Evolutionary conservation across 2,113 vertebrate genomes (phyloP).

Genomic region (Anguilla rostrata): DNA sequence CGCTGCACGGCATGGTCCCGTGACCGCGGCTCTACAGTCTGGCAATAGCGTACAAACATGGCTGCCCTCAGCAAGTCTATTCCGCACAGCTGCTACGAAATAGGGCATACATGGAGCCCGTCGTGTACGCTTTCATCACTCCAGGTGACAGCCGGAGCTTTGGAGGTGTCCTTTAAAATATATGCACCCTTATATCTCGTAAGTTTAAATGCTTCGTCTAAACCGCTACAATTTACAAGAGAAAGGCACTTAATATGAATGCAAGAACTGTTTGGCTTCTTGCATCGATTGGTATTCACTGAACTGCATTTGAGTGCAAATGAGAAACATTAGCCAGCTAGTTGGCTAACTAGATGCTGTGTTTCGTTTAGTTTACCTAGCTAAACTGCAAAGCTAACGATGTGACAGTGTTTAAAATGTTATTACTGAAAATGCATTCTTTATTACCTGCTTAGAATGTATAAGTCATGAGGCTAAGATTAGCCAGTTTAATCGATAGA

Average conservation of each 20-base stretch:
- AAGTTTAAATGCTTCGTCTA: constrained; percentile 47
- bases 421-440: not conserved
- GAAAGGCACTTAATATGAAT: constrained; percentile 4
- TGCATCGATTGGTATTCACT: not conserved
- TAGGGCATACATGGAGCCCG: constrained; percentile 90
- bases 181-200: constrained; percentile 91
- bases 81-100: constrained; percentile 90
- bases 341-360: not conserved
- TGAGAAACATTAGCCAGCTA: not conserved
- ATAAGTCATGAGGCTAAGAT: not conserved
- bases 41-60: constrained; percentile 68
- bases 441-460: not conserved
- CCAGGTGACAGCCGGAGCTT: constrained; percentile 80
- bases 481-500: not conserved
- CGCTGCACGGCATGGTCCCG: constrained; percentile 2
- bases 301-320: constrained; percentile 15
- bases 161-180: constrained; percentile 88
- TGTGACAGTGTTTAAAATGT: not conserved
- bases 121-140: constrained; percentile 77
- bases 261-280: not conserved
- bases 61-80: constrained; percentile 89
- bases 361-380: not conserved
- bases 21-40: constrained; percentile 1
- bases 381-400: not conserved
- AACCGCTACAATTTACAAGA: not conserved